These are phyloP conservation scores for Rallus crepitans DNA, from an alignment of 2,797 vertebrate species.

Conservation along the genomic window DNA sequence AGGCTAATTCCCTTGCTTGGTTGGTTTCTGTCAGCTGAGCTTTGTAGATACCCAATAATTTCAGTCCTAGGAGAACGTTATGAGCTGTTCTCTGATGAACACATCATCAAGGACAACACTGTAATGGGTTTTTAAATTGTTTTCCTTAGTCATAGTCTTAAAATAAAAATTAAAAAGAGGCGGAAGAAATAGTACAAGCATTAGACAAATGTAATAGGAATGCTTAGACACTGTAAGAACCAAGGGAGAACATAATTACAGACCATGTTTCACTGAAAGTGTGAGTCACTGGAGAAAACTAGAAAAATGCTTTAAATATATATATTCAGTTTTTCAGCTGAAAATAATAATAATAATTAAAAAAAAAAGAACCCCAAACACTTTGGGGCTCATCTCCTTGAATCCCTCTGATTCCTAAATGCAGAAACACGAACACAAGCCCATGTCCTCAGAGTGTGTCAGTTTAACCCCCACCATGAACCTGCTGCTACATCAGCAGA, in stretches of 20 bases:
- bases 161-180: slow-evolving; percentile 57
- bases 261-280: background rate
- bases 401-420: background rate
- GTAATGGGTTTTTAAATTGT: slow-evolving; percentile 48
- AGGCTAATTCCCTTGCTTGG: slow-evolving; percentile 11
- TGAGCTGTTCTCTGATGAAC: background rate
- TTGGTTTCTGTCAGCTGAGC: slow-evolving; percentile 7
- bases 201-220: slow-evolving; percentile 21
- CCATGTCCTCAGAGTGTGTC: background rate
- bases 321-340: background rate
- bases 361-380: background rate
- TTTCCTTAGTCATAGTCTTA: slow-evolving; percentile 51
- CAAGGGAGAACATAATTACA: slow-evolving; percentile 32
- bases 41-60: slow-evolving; percentile 31
- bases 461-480: background rate
- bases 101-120: slow-evolving; percentile 21
- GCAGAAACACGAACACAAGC: background rate
- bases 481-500: background rate
- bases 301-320: background rate
- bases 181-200: background rate
- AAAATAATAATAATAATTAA: background rate
- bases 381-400: background rate
- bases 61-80: background rate
- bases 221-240: slow-evolving; percentile 22
- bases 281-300: slow-evolving; percentile 15